These are phyloP conservation scores for Danio tinwini DNA, from an alignment of 2,797 vertebrate species.

Conservation along the genomic window DNA sequence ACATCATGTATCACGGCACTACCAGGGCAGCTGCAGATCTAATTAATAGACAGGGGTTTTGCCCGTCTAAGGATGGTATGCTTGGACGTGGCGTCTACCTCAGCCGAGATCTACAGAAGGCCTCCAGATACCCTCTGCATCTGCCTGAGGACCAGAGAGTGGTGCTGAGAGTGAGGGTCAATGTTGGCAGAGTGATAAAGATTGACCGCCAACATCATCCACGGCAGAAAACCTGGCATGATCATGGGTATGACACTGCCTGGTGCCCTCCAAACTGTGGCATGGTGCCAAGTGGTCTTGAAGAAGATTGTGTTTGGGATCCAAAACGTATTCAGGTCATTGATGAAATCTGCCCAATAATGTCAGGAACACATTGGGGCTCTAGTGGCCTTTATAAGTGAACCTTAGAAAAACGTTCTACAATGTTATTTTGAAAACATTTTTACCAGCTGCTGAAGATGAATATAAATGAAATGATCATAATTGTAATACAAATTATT, in stretches of 20 bases:
- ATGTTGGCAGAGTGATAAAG: conserved; percentile 55
- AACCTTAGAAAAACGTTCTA: too few species aligned
- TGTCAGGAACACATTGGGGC: too few species aligned
- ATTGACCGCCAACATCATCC: conserved; percentile 47
- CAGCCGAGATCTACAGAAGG: conserved; percentile 73
- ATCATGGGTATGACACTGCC: conserved; percentile 56
- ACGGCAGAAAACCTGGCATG: conserved; percentile 52
- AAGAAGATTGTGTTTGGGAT: conserved; percentile 57
- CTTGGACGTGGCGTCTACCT: conserved; percentile 74
- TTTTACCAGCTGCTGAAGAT: too few species aligned
- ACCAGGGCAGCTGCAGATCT: rapidly evolving
- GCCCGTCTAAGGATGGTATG: conserved; percentile 54
- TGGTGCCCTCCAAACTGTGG: conserved; percentile 60
- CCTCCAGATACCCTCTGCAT: conserved; percentile 60
- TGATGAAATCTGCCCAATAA: neutral
- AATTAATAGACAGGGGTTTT: conserved; percentile 48
- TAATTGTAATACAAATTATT: too few species aligned
- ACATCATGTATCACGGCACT: conserved; percentile 76
- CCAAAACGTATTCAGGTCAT: conserved; percentile 42
- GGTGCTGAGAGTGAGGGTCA: conserved; percentile 50
- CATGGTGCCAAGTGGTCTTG: conserved; percentile 47
- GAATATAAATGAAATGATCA: too few species aligned
- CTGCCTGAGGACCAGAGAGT: neutral
- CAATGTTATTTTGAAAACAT: too few species aligned
- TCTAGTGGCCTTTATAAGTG: too few species aligned